Evolutionary conservation across 1,140 invertebrate species (phyloP), one percentile per base, ranked within the genome.

Genomic region (Anthonomus grandis): DNA sequence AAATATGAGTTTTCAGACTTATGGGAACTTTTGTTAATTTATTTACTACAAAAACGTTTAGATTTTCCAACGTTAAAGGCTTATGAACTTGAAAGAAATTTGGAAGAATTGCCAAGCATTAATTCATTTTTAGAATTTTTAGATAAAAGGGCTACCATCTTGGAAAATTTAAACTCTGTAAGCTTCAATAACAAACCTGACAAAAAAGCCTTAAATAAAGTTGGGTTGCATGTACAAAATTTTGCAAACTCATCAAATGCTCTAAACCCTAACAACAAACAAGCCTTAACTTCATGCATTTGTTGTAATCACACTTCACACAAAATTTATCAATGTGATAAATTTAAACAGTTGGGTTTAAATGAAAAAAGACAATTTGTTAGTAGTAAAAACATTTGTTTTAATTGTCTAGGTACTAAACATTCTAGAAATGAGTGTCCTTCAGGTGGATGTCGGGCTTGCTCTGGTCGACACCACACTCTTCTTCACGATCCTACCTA

Each of bases 401-500:
- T 50, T 19, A 58, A 58, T 13, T 58, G 56, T 22, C 39, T 58
- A 8, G 56, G 45, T 18, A 22, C 45, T 6, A 41, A 50, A 17
- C 42, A 50, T 34, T 6, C 24, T 9, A 31, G 34, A n/a, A 25
- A 17, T 39, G 24, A 48, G 22, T 57, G 54, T 48, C 37, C 37
- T 6, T 49, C 54, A 24, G 3, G 23, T 4, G 36, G 48, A 2
- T 57, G 54, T 42, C 18, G 18, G 8, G 34, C 49, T 39, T 57
- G 54, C 25, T 1, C 17, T 17, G 49, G 23, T 13, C n/a, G 15
- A 10, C 46, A 58, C 31, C 47, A 58, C 17, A 50, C 56, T 18
- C 38, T 51, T 17, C 22, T 57, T 25, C 54, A 48, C 8, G 19
- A n/a, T n/a, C n/a, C n/a, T n/a, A n/a, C n/a, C n/a, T n/a, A n/a